A percentile compares a stretch with the other conserved stretches of the same genome.
Conservation (phyloP, 2,113 vertebrate species). For the human (Homo sapiens) region DNA sequence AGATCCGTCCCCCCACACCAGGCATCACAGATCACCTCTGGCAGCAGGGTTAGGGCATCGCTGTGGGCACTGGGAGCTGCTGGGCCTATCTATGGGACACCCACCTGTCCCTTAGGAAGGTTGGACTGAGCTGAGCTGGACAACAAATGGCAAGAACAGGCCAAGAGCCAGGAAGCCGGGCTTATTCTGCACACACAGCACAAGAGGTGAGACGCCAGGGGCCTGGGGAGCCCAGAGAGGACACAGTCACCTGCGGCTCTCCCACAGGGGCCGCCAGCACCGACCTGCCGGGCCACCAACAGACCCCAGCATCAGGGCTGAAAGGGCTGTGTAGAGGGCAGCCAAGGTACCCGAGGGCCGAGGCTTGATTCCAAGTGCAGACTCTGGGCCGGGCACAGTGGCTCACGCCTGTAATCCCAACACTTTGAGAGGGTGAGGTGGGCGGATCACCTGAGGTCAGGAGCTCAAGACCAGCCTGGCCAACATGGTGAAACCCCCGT, state of each 20-base stretch:
- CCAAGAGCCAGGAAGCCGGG: fast-evolving
- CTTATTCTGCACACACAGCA: too few relatives aligned
- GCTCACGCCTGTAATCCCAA: too few relatives aligned
- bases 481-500: too few relatives aligned
- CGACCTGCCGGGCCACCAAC: not conserved
- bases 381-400: not conserved
- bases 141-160: not conserved
- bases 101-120: not conserved
- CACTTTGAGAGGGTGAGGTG: too few relatives aligned
- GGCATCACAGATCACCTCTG: not conserved
- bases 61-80: not conserved
- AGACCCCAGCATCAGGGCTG: not conserved
- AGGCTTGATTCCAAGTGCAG: not conserved
- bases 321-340: not conserved
- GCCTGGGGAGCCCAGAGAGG: not conserved
- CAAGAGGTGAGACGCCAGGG: too few relatives aligned
- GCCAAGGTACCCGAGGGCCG: fast-evolving
- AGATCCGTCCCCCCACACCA: not conserved
- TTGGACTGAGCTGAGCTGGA: not conserved
- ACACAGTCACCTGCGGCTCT: not conserved
- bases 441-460: too few relatives aligned
- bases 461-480: too few relatives aligned
- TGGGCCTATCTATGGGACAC: not conserved
- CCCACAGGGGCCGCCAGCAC: fast-evolving
- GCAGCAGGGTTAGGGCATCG: not conserved